A percentile compares a stretch with the other conserved stretches of the same genome.
These are phyloP conservation scores for Aphidius gifuensis DNA, from an alignment of 1,140 invertebrate genomes.

Conservation along the genomic window DNA sequence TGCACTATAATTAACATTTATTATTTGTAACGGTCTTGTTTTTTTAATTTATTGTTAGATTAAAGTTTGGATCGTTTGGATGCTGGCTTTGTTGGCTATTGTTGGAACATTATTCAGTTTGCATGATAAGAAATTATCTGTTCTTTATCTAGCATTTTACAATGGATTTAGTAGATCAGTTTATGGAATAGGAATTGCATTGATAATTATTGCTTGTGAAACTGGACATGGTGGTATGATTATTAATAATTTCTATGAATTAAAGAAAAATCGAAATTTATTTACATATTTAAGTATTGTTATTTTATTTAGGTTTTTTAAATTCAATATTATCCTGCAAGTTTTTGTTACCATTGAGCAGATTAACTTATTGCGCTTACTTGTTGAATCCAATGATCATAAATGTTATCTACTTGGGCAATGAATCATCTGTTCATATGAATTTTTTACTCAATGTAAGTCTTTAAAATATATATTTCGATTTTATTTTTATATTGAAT, in stretches of 20 bases:
- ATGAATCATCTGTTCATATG: conserved; percentile 31
- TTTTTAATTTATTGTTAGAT: no score
- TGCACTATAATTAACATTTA: no score
- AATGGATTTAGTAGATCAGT: conserved; percentile 45
- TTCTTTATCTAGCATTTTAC: conserved; percentile 47
- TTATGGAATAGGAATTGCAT: conserved; percentile 55
- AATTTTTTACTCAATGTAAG: conserved; percentile 43
- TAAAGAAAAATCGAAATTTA: not conserved
- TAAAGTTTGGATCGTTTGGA: no score
- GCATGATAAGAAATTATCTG: conserved; percentile 41
- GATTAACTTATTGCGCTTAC: conserved; percentile 55
- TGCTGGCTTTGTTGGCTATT: no score
- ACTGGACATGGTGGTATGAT: conserved; percentile 49
- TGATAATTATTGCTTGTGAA: conserved; percentile 54
- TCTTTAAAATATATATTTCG: not conserved
- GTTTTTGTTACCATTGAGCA: conserved; percentile 53
- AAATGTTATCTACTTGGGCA: conserved; percentile 35
- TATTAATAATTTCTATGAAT: conserved; percentile 8
- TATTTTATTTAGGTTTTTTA: conserved; percentile 42
- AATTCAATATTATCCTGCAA: conserved; percentile 49
- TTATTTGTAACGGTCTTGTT: not conserved
- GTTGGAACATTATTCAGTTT: conserved; percentile 42
- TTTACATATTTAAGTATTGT: no score
- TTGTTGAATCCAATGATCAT: conserved; percentile 56
- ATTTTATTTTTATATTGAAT: conserved; percentile 5